Base-by-base conservation (phyloP, 23 tunicate species). In the Aplidium turbinatum region DNA sequence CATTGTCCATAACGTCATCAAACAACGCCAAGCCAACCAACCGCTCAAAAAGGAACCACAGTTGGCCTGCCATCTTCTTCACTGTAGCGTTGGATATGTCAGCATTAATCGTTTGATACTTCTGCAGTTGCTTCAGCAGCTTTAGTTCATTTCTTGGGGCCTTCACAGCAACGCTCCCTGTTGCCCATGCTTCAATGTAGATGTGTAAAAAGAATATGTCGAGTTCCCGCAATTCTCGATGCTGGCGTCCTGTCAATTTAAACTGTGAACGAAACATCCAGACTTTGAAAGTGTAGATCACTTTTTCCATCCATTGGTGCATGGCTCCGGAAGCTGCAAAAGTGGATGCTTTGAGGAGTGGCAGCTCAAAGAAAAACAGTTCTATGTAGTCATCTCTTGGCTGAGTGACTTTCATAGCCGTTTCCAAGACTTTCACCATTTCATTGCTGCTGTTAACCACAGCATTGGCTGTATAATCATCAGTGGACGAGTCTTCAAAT, bases 231-330 rank as follows among this genome's bases (percentile, higher is more conserved):
- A 65, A 26, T 35, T 50, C 72, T 7, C n/a, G 23, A 18, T 65
- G 50, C 48, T 65, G 48, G 72, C 33, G 3, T 13, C 9, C 50
- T 35, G 50, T 35, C 18, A 65, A 38, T 28, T 65, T 65, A 50
- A 35, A 35, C 50, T 35, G 50, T 18, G 7, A 35, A 5, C 50
- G 48, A 65, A 65, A 65, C 50, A 65, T 35, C 50, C 72, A 35
- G 19, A 38, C 50, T 36, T 65, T 65, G 5, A 65, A 65, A 18
- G 50, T 11, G 72, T 65, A 65, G 3, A 65, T 65, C 3, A 28
- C 72, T 23, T 65, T 65, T 65, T 48, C 72, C 50, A 65, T 65
- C 72, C 72, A 65, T 26, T 65, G 72, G 31, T 65, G 72, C 50
- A 35, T 65, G 48, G 50, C 48, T 18, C 72, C 28, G 31, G 72